These are phyloP conservation scores for Megalonaias nervosa DNA, from an alignment of 1,140 invertebrate genomes.

Conservation along the genomic window DNA sequence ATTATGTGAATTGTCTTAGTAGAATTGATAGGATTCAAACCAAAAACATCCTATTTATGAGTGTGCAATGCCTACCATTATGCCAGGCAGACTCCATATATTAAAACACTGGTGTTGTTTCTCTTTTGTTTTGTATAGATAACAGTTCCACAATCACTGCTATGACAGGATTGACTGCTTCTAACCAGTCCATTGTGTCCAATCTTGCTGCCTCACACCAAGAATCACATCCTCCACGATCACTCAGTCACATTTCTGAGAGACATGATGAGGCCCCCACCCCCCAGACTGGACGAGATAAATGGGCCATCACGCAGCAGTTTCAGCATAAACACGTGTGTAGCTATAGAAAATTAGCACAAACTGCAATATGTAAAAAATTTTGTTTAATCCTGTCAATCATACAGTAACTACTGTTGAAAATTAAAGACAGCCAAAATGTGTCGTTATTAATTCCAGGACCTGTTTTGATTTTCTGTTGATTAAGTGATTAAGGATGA, in stretches of 20 bases:
- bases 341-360: neutral
- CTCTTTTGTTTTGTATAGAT: neutral
- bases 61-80: neutral
- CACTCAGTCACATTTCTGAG: constrained; percentile 55
- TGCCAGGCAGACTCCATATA: neutral
- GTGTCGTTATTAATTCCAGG: neutral
- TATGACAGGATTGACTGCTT: neutral
- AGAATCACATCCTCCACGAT: constrained; percentile 17
- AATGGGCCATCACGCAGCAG: constrained; percentile 62
- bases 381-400: neutral
- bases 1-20: too few species aligned
- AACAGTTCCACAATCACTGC: neutral
- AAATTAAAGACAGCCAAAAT: neutral
- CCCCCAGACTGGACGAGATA: constrained; percentile 25
- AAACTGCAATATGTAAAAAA: neutral
- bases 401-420: neutral
- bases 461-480: constrained; percentile 9
- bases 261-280: constrained; percentile 36
- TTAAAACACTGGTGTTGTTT: neutral
- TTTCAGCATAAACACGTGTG: constrained; percentile 39
- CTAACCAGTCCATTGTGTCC: neutral
- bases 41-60: neutral
- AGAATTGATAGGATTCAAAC: too few species aligned
- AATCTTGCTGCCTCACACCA: constrained; percentile 4
- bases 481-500: constrained; percentile 4